Conservation (phyloP, 2,113 vertebrate species). For the Nestor notabilis region DNA sequence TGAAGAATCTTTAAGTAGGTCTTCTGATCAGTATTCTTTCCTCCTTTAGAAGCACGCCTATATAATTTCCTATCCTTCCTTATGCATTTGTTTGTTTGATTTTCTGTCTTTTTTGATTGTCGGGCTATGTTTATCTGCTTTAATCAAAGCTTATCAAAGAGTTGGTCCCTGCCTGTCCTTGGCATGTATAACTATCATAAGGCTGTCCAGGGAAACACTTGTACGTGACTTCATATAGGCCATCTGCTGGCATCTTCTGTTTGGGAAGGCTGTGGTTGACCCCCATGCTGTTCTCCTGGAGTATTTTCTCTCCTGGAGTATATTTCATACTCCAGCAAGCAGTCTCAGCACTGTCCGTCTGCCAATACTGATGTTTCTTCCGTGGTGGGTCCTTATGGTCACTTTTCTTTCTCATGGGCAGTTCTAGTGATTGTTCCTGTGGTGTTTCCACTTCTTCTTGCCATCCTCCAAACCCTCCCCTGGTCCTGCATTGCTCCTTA, state of each 20-base stretch:
- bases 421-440: neutral
- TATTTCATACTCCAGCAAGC: neutral
- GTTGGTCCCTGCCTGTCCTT: neutral
- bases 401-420: neutral
- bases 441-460: neutral
- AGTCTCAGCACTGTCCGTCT: neutral
- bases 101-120: neutral
- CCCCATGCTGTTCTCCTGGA: neutral
- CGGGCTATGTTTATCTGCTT: neutral
- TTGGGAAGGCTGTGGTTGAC: neutral
- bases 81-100: neutral
- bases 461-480: neutral
- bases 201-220: neutral
- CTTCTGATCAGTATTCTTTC: neutral
- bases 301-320: too few relatives aligned
- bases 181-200: rapidly evolving
- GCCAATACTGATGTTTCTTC: neutral
- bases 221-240: neutral
- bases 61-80: neutral
- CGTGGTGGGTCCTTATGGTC: neutral
- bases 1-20: neutral
- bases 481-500: neutral
- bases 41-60: neutral
- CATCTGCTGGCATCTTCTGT: neutral
- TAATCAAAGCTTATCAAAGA: neutral